These are phyloP conservation scores for Dendronephthya gigantea DNA, from an alignment of 64 coral and sea anemone genomes.

Conservation along the genomic window DNA sequence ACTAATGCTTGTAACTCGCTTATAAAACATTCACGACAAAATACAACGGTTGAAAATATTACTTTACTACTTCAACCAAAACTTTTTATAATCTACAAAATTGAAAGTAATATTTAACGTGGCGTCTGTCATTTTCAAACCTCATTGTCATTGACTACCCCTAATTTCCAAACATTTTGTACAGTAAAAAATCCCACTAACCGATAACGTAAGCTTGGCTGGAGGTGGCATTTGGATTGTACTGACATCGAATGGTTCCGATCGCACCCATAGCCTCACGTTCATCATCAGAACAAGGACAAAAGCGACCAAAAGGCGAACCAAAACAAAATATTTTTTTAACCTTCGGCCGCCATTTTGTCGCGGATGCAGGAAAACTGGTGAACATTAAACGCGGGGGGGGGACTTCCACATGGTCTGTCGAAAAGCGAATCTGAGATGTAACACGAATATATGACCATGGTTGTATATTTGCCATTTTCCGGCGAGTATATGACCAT, in stretches of 20 bases:
- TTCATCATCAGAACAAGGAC: neutral
- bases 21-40: too few species aligned
- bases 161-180: neutral
- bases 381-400: neutral
- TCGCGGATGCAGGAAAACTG: neutral
- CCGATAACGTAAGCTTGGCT: constrained; percentile 73
- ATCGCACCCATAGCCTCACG: constrained; percentile 72
- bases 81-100: neutral
- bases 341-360: neutral
- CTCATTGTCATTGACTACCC: too few species aligned
- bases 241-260: constrained; percentile 84
- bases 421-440: too few species aligned
- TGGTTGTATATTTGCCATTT: too few species aligned
- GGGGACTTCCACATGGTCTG: neutral
- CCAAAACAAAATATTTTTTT: neutral
- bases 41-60: neutral
- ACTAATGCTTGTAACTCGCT: too few species aligned
- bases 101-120: too few species aligned
- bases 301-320: neutral
- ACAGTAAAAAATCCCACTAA: constrained; percentile 12
- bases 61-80: too few species aligned
- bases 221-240: constrained; percentile 92
- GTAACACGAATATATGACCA: too few species aligned
- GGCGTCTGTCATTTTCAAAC: too few species aligned
- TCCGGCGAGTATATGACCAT: too few species aligned